A percentile compares a stretch with the other conserved stretches of the same genome.
Conservation (phyloP, 2,113 vertebrate genomes). For the Atlantisia rogersi region DNA sequence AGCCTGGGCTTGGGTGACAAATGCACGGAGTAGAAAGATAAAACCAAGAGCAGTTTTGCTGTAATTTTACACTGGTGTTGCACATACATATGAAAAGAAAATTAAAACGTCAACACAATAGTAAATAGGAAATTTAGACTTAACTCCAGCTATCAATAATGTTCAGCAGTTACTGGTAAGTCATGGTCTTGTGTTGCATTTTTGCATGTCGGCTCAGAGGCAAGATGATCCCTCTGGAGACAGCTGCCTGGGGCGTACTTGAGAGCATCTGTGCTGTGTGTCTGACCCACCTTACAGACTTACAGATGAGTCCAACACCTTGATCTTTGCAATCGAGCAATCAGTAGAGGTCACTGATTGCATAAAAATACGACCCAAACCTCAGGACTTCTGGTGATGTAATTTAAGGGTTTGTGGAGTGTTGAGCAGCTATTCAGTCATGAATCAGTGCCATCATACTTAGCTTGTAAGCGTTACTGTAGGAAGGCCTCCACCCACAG, state of each 20-base stretch:
- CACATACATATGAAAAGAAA: neutral
- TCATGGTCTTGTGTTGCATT: neutral
- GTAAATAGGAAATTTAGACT: neutral
- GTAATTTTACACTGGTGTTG: rapidly evolving
- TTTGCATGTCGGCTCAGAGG: neutral
- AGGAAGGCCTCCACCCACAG: neutral
- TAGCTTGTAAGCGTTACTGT: neutral
- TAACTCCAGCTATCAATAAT: neutral
- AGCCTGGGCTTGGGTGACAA: neutral
- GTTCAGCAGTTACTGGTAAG: neutral
- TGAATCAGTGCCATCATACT: neutral
- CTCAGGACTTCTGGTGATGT: neutral
- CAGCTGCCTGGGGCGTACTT: rapidly evolving
- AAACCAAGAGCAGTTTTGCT: neutral
- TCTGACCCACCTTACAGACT: rapidly evolving
- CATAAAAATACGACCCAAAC: neutral
- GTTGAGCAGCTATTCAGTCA: rapidly evolving
- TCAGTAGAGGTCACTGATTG: neutral
- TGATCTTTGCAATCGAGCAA: neutral
- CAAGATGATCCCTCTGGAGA: neutral
- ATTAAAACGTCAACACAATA: neutral
- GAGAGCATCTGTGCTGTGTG: neutral
- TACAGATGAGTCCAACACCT: neutral
- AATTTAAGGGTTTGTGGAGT: neutral
- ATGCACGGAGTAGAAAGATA: neutral